Base-by-base conservation (phyloP, 2,113 vertebrate species). In the Nanorana parkeri region DNA sequence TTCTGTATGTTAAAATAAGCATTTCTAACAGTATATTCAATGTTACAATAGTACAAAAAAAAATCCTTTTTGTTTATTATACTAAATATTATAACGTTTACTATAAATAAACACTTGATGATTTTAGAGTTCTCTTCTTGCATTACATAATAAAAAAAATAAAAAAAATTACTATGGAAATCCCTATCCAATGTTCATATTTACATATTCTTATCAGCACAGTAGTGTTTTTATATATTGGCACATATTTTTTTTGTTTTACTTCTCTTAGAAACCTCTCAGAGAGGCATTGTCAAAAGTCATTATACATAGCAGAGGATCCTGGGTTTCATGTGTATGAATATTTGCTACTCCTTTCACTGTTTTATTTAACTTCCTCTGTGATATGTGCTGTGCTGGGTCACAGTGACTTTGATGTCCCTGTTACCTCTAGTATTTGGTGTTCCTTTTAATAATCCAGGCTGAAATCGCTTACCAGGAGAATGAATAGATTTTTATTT, bases 221-320 rank as follows among this genome's bases (percentile, higher is more conserved):
- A 54, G 55, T 32, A 20, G 13, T 73, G 69, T 24, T 26, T 28
- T 26, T 73, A 15, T 47, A 47, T 47, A 47, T 47, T 47, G 11
- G 41, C 41, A 47, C 41, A 47, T 47, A 0, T 13, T 47, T 47
- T 11, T 15, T 47, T 47, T 47, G 13, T 47, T 47, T 47, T 47
- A 11, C 13, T 56, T 7, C 24, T 60, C 51, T 67, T 28, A 24
- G 65, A 29, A 21, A 54, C 52, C 55, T 69, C 55, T 68, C 29
- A 68, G 65, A 68, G 51, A 68, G 64, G 65, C 51, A 55, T 56
- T 80, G 77, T 69, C 77, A 69, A 20, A 69, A 68, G 54, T 32
- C 54, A 80, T 80, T 80, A 80, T 41, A 58, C n/a, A 69, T 54
- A 80, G 66, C 77, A 69, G 54, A 80, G 41, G 29, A 69, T 80